Evolutionary conservation across 2,797 vertebrate genomes (phyloP), one percentile per base, ranked within the genome.

Genomic region (Dryobates pubescens): DNA sequence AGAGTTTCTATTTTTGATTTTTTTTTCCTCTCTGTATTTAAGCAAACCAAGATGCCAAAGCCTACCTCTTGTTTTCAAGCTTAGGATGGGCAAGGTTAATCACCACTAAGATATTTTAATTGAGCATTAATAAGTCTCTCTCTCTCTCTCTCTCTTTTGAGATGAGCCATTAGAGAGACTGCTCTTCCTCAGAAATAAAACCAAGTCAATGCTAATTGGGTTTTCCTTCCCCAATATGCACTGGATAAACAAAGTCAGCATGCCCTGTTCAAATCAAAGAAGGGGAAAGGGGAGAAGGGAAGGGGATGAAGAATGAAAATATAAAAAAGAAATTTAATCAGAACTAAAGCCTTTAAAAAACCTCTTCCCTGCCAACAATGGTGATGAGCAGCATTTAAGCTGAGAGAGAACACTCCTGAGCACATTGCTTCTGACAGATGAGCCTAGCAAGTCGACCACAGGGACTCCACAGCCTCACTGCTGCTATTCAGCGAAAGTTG

Each of bases 401-500:
- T 0, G 58, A 85, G 80, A 7, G 5, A 81, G 65, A 90, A 69
- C 1, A 1, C 79, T 82, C 23, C 78, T 34, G 54, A 95, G 78
- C 6, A 1, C 81, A 82, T 80, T 10, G 38, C 89, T 95, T 86
- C 86, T 82, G 96, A 93, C 81, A 90, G 92, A 76, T 82, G 91
- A 92, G 80, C 75, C 77, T 82, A 86, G 93, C 65, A 73, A 95
- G 84, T 96, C 96, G 93, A 86, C 82, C 92, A 74, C 73, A 56
- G 80, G 94, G 74, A 94, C 78, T 90, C 49, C 65, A 38, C 64
- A 88, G 79, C 61, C 90, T 38, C 43, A 26, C 73, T 0, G 6
- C 61, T 59, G 89, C 94, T 79, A 75, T 90, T 93, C 88, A 92
- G 94, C 7, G 67, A 95, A 95, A 97, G 95, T 73, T 76, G 92